Evolutionary conservation across 1,140 invertebrate species (phyloP).

Genomic region (Neomicropteryx cornuta): DNA sequence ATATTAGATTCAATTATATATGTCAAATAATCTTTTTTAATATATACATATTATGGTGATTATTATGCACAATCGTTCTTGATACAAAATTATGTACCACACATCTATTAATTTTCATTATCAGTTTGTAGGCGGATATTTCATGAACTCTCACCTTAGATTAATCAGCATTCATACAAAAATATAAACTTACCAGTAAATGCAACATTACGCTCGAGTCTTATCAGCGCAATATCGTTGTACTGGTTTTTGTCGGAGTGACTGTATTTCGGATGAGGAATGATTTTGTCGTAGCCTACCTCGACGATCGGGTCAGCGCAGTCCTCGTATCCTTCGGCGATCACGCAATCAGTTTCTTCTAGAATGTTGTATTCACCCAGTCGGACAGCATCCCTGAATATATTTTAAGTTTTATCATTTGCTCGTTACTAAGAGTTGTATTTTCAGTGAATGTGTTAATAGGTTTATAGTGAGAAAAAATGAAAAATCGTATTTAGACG

Average conservation of each 20-base stretch:
- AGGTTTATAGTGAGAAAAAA: too few species aligned
- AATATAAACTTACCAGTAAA: slow-evolving; percentile 37
- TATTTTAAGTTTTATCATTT: background rate
- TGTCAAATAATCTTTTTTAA: too few species aligned
- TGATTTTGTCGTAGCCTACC: slow-evolving; percentile 42
- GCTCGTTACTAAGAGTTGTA: background rate
- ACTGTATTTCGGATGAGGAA: slow-evolving; percentile 50
- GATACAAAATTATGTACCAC: too few species aligned
- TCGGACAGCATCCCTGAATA: slow-evolving; percentile 35
- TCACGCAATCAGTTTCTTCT: slow-evolving; percentile 42
- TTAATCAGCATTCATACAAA: too few species aligned
- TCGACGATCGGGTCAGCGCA: slow-evolving; percentile 41
- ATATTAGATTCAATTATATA: too few species aligned
- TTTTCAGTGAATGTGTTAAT: too few species aligned
- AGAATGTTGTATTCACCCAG: slow-evolving; percentile 51
- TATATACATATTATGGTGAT: too few species aligned
- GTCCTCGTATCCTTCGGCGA: slow-evolving; percentile 19
- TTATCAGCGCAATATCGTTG: slow-evolving; percentile 59
- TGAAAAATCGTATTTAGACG: too few species aligned
- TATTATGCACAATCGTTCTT: too few species aligned
- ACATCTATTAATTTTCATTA: too few species aligned
- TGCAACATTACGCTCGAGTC: slow-evolving; percentile 39
- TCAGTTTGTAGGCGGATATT: too few species aligned
- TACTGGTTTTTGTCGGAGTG: slow-evolving; percentile 36
- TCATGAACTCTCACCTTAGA: too few species aligned